Percentiles rank a stretch among this genome's conserved stretches.
phyloP scores from a whole-genome alignment of 2,888 invertebrate species.

The Leptothorax acervorum region DNA sequence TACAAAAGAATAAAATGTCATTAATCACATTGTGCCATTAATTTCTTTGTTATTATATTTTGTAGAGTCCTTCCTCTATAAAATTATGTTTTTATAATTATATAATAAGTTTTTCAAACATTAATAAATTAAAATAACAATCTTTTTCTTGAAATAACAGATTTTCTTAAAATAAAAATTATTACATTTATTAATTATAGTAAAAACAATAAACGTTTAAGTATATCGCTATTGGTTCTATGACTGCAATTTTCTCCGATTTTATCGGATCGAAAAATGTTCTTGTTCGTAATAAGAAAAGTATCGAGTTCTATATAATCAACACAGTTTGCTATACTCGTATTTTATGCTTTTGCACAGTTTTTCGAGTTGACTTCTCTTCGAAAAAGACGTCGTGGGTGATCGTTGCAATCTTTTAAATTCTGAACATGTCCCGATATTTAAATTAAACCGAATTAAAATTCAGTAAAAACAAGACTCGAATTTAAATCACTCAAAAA shows the following conservation, averaged over 20 bases:
- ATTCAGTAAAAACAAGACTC: neutral
- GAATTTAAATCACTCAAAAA: neutral
- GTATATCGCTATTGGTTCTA: neutral
- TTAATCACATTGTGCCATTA: neutral
- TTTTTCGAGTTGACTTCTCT: neutral
- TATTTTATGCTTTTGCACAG: neutral
- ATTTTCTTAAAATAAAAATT: neutral
- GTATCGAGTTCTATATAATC: neutral
- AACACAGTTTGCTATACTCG: neutral
- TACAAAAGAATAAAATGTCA: neutral
- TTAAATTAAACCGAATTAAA: neutral
- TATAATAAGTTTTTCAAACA: too few relatives aligned
- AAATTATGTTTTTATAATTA: neutral
- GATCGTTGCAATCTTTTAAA: neutral
- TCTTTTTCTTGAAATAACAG: neutral
- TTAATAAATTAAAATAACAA: too few relatives aligned
- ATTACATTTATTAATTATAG: neutral
- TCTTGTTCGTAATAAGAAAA: constrained; percentile 14
- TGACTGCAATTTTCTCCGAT: neutral
- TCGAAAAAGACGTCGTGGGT: neutral
- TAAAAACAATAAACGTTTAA: neutral
- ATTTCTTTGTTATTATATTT: constrained; percentile 3
- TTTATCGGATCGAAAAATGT: neutral
- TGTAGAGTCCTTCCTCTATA: neutral
- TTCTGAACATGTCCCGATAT: neutral